Percentiles rank a stretch among this genome's conserved stretches.
Conservation (phyloP, 2,797 vertebrate species). For the Labeo calbasu region DNA sequence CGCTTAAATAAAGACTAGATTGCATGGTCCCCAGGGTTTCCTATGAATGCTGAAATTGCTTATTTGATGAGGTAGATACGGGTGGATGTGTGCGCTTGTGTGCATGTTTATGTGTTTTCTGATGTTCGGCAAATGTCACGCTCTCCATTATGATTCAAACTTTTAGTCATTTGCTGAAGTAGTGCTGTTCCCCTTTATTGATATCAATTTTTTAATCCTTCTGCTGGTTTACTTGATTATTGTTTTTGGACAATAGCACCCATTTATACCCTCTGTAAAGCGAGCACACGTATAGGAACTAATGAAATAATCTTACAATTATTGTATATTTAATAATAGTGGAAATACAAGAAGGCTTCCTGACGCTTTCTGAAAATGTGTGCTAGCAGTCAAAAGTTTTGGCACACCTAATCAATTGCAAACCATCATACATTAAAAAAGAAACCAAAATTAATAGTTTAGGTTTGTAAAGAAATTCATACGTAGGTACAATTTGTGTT, state of each 20-base stretch:
- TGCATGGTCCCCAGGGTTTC: conserved; percentile 69
- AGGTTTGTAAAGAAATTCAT: not conserved
- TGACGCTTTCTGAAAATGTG: not conserved
- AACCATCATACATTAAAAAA: not conserved
- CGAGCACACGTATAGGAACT: conserved; percentile 23
- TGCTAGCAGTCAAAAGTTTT: not conserved
- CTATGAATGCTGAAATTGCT: conserved; percentile 63
- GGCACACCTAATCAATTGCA: not conserved
- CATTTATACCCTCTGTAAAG: conserved; percentile 4
- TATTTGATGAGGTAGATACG: conserved; percentile 56
- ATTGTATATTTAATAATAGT: not conserved
- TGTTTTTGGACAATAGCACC: conserved; percentile 6
- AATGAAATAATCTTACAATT: conserved; percentile 13
- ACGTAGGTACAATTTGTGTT: not conserved
- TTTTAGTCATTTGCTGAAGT: conserved; percentile 56
- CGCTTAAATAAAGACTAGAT: conserved; percentile 73
- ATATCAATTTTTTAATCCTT: conserved; percentile 43
- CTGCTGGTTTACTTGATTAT: not conserved
- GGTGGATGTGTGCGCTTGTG: conserved; percentile 36
- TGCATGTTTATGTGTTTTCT: conserved; percentile 45
- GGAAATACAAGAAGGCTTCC: not conserved
- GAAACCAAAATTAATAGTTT: not conserved
- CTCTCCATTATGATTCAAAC: conserved; percentile 44
- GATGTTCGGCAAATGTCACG: conserved; percentile 35
- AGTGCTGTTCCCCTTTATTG: conserved; percentile 18